phyloP scores from a whole-genome alignment of 1,140 invertebrate species.

The Bactericera cockerelli region DNA sequence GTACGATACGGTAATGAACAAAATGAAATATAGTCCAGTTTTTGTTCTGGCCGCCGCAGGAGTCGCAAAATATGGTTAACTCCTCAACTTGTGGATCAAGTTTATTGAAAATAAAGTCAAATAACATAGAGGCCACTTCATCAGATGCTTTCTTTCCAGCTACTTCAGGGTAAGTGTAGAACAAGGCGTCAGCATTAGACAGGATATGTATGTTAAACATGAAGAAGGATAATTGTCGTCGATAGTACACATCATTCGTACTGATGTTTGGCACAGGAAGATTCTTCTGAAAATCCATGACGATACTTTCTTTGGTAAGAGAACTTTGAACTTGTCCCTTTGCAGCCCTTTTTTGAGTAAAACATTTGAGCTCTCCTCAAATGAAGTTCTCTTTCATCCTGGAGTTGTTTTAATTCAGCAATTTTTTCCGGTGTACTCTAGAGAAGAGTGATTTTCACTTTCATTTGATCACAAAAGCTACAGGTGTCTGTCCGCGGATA shows the following conservation, averaged over 20 bases:
- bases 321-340: neutral
- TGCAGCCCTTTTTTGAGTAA: slow-evolving; percentile 12
- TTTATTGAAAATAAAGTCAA: slow-evolving; percentile 16
- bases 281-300: slow-evolving; percentile 20
- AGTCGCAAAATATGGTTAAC: slow-evolving; percentile 20
- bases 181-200: slow-evolving; percentile 11
- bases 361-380: slow-evolving; percentile 14
- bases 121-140: slow-evolving; percentile 18
- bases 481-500: slow-evolving; percentile 17
- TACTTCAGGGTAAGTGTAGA: slow-evolving; percentile 19
- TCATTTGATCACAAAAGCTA: too few relatives aligned
- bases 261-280: slow-evolving; percentile 13
- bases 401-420: slow-evolving; percentile 9
- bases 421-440: too few relatives aligned
- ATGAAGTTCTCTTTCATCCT: slow-evolving; percentile 11
- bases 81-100: slow-evolving; percentile 11
- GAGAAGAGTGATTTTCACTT: too few relatives aligned
- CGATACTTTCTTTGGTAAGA: slow-evolving; percentile 15
- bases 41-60: too few relatives aligned
- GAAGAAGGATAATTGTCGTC: slow-evolving; percentile 17
- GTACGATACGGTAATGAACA: too few relatives aligned
- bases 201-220: slow-evolving; percentile 19
- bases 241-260: slow-evolving; percentile 21
- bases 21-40: too few relatives aligned
- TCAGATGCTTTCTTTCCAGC: slow-evolving; percentile 17